phyloP scores from a whole-genome alignment of 2,113 vertebrate species.

The Melospiza georgiana region DNA sequence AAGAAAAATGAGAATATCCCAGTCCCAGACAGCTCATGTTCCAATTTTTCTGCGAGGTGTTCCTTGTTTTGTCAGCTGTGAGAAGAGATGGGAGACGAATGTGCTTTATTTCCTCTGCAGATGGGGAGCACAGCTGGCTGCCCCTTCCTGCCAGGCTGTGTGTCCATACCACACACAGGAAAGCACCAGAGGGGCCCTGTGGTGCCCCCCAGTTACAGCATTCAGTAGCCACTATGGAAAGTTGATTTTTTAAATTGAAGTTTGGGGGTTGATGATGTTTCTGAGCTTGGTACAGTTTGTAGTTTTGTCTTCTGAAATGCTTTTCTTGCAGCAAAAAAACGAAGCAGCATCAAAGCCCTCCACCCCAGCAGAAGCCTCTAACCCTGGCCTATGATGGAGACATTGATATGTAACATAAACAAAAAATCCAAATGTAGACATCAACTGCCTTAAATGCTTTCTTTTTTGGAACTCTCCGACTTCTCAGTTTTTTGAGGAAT shows the following conservation, averaged over 20 bases:
- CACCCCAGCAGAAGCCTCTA: conserved; percentile 92
- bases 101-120: neutral
- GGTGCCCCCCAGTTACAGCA: neutral
- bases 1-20: neutral
- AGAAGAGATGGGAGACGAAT: neutral
- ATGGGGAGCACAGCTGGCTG: neutral
- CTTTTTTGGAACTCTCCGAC: conserved; percentile 75
- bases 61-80: neutral
- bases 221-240: neutral
- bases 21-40: neutral
- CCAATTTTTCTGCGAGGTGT: neutral
- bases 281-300: neutral
- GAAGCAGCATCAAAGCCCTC: conserved; percentile 82
- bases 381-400: conserved; percentile 96
- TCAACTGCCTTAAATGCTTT: conserved; percentile 82
- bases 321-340: conserved; percentile 83
- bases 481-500: conserved; percentile 83
- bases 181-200: neutral
- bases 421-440: conserved; percentile 78
- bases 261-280: neutral
- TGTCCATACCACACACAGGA: neutral
- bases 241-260: neutral
- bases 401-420: conserved; percentile 88
- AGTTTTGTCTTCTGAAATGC: neutral
- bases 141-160: neutral